Conservation (phyloP, 2,797 vertebrate species). For the Typhlichthys subterraneus region DNA sequence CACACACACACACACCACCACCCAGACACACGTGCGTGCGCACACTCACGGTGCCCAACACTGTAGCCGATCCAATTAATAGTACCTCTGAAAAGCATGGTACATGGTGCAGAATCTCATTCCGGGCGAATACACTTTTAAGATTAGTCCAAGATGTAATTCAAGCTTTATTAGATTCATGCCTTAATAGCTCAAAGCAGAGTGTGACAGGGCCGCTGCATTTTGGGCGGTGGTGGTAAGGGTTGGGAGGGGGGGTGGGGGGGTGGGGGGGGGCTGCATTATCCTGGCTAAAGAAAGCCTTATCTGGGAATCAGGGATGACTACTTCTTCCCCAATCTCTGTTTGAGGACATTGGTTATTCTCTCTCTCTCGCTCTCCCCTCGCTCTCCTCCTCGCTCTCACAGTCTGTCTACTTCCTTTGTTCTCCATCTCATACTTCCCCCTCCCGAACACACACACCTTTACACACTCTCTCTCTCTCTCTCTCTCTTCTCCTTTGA, state of each 20-base stretch:
- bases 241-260: no score
- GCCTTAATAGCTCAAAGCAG: neutral
- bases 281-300: no score
- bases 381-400: neutral
- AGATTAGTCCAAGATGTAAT: neutral
- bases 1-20: neutral
- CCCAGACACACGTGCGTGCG: neutral
- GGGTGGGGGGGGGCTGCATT: neutral
- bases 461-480: slow-evolving; percentile 1
- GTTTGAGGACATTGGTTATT: neutral
- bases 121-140: no score
- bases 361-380: neutral
- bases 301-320: no score
- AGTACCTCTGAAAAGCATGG: no score
- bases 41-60: neutral
- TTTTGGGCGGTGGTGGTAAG: neutral
- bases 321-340: neutral
- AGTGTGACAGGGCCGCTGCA: neutral
- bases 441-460: neutral
- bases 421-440: slow-evolving; percentile 12
- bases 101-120: no score
- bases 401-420: neutral
- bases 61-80: no score
- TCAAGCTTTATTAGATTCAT: neutral
- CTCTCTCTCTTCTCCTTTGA: slow-evolving; percentile 25